Conservation (phyloP, 2,113 vertebrate species). For the Drymodes brunneopygia region DNA sequence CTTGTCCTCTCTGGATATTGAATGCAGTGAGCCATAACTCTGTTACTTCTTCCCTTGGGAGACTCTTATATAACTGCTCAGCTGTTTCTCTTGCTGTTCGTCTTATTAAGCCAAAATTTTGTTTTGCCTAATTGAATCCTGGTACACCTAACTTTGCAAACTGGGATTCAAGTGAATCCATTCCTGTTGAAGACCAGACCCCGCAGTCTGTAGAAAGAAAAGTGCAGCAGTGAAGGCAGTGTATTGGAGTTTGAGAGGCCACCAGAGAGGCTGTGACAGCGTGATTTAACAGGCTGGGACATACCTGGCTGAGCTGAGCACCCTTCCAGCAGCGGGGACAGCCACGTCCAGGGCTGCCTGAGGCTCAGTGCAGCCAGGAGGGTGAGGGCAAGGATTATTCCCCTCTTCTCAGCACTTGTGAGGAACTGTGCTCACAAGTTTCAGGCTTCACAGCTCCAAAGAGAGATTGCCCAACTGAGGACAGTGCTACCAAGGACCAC, state of each 20-base stretch:
- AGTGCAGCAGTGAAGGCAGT: neutral
- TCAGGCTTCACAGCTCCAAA: neutral
- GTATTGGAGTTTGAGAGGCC: neutral
- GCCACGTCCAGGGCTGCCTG: fast-evolving
- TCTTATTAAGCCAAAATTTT: neutral
- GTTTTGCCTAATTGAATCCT: neutral
- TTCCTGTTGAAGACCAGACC: neutral
- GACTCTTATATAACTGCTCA: neutral
- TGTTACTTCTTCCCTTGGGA: constrained; percentile 1
- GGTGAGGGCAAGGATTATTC: neutral
- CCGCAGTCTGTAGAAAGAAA: neutral
- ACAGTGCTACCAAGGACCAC: neutral
- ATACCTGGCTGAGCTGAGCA: neutral
- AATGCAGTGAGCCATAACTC: neutral
- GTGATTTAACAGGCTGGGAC: neutral
- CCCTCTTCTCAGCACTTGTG: neutral
- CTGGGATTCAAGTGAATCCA: neutral
- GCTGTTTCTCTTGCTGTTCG: constrained; percentile 30
- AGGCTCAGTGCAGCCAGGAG: fast-evolving
- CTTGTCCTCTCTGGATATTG: neutral
- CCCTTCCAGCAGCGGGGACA: neutral
- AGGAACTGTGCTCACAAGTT: neutral
- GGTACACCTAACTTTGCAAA: neutral
- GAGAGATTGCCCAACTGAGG: neutral
- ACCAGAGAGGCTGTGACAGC: neutral